Evolutionary conservation across 2,888 invertebrate genomes (phyloP), one percentile per base, ranked within the genome.

Genomic region (Metellina segmentata): DNA sequence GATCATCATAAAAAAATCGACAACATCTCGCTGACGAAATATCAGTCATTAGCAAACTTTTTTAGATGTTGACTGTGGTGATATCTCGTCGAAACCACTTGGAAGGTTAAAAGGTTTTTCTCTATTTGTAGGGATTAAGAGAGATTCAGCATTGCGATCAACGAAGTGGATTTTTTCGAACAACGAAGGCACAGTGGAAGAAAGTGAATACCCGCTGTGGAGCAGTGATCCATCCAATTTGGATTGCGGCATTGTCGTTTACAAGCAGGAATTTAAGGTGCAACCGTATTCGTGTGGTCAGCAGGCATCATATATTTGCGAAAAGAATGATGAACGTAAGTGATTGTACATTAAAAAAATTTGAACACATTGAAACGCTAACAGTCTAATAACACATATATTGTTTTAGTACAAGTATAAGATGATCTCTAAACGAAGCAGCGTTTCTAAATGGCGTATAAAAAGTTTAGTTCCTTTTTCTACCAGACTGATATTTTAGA

Each of bases 241-340:
- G 9, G 74, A 90, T 49, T 90, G 90, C 19, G 90, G 51, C 19
- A 19, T 51, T 13, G 79, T 81, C 0, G 7, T 52, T 7, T 74
- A 69, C 19, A 5, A 16, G 16, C n/a, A 75, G 7, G 85, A 75
- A 61, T 90, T 86, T 53, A 81, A 71, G 13, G 90, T 90, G 11
- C 7, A 61, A 0, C 85, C 90, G 4, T 19, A 49, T 9, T n/a
- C 75, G 9, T 90, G 90, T 53, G 48, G 72, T 19, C 8, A 90
- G 1, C 20, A 61, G 9, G 75, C 81, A 34, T 13, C 51, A 5
- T 49, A 74, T 0, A 11, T 90, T 11, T 90, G 90, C 52, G 85
- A 90, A 78, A 79, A 78, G 51, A 72, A 78, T 7, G 83, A 83
- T 7, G 51, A n/a, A 20, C 89, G 89, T 89, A 72, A 89, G 83